These are phyloP conservation scores for Melanotaenia nigrans DNA, from an alignment of 2,797 vertebrate species.

Conservation along the genomic window DNA sequence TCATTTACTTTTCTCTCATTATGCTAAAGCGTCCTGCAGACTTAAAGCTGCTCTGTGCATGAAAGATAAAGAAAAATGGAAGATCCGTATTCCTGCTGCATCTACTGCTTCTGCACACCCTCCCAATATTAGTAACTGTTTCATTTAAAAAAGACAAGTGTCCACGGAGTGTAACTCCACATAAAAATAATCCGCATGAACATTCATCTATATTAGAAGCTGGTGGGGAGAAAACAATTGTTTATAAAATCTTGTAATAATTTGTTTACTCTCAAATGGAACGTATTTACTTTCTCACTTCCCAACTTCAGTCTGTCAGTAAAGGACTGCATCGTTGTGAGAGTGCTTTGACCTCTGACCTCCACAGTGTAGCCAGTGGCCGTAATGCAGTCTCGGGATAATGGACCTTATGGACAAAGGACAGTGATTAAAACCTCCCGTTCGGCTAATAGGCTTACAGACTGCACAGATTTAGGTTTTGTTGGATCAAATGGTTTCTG, in stretches of 20 bases:
- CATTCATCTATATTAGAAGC: constrained; percentile 34
- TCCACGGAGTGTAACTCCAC: constrained; percentile 38
- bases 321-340: constrained; percentile 46
- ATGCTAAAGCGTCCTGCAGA: constrained; percentile 61
- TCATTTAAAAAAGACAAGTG: constrained; percentile 45
- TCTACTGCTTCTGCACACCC: constrained; percentile 52
- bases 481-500: constrained; percentile 50
- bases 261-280: constrained; percentile 17
- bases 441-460: constrained; percentile 62
- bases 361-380: constrained; percentile 43
- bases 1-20: constrained; percentile 63
- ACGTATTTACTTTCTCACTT: neutral
- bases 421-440: constrained; percentile 66
- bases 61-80: constrained; percentile 70
- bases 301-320: constrained; percentile 47
- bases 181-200: constrained; percentile 33
- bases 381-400: constrained; percentile 63
- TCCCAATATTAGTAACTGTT: constrained; percentile 52
- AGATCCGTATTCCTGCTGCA: constrained; percentile 59
- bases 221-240: constrained; percentile 10
- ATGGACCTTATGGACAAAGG: constrained; percentile 63
- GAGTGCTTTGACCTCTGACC: constrained; percentile 65
- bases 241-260: constrained; percentile 1
- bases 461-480: constrained; percentile 58
- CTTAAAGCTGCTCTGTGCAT: constrained; percentile 58